Conservation (phyloP, 2,797 vertebrate species). For the Allobates femoralis region DNA sequence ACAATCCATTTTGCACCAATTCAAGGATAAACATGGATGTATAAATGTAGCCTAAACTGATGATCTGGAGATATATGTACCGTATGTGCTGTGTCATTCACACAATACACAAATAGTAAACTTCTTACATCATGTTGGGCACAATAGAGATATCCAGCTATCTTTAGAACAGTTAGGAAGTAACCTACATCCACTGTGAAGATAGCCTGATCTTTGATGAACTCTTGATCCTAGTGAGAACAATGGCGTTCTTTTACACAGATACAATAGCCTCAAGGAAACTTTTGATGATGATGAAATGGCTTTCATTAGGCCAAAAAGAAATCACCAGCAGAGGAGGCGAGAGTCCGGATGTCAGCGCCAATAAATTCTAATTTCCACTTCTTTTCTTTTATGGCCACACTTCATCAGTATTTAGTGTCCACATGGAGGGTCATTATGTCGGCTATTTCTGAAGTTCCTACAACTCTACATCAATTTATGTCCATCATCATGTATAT, state of each 20-base stretch:
- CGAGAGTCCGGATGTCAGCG: too few relatives aligned
- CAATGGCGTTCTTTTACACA: constrained; percentile 32
- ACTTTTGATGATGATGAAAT: constrained; percentile 1
- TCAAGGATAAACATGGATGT: too few relatives aligned
- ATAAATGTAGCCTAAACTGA: not conserved
- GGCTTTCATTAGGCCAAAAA: constrained; percentile 11
- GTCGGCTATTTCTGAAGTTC: not conserved
- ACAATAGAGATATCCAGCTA: not conserved
- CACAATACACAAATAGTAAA: constrained; percentile 8
- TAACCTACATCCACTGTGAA: constrained; percentile 13
- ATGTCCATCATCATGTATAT: not conserved
- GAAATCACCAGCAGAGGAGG: not conserved
- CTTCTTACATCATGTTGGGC: not conserved
- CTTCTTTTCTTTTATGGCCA: too few relatives aligned
- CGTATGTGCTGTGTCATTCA: not conserved
- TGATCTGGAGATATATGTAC: not conserved
- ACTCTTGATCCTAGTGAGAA: not conserved
- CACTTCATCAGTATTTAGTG: not conserved
- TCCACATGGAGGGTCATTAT: not conserved
- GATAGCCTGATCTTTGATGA: constrained; percentile 27
- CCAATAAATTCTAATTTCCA: not conserved
- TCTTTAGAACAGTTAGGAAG: constrained; percentile 40
- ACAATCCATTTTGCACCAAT: too few relatives aligned
- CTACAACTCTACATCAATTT: not conserved
- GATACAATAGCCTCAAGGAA: constrained; percentile 28